Conservation (phyloP, 2,113 vertebrate genomes). For the Trogon surrucura region DNA sequence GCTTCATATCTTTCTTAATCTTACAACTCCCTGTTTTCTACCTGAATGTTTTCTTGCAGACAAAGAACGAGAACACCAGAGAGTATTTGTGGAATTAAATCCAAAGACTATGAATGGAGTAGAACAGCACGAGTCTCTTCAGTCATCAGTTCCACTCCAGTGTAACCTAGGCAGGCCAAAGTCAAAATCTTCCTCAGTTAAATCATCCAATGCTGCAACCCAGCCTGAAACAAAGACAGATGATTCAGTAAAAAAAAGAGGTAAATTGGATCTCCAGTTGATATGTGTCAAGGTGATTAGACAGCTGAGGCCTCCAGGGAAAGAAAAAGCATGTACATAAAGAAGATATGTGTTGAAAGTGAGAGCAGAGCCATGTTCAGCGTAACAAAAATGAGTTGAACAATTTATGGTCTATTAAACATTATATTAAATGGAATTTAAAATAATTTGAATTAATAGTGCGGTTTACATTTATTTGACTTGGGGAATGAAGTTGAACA, state of each 20-base stretch:
- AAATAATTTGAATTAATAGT: background rate
- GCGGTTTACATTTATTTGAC: background rate
- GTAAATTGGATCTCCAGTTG: constrained; percentile 61
- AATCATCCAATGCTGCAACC: constrained; percentile 44
- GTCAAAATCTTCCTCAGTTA: constrained; percentile 73
- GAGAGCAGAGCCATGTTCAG: background rate
- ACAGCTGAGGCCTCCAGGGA: background rate
- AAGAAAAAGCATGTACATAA: background rate
- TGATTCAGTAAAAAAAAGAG: constrained; percentile 80
- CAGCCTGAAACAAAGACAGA: constrained; percentile 73
- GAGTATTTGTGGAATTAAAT: constrained; percentile 63
- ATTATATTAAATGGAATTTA: background rate
- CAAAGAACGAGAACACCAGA: constrained; percentile 70
- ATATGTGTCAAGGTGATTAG: background rate
- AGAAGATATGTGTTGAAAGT: background rate
- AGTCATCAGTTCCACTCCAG: constrained; percentile 69
- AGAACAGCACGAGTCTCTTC: constrained; percentile 65
- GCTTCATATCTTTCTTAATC: background rate
- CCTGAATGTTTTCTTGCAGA: constrained; percentile 71
- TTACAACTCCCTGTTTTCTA: background rate
- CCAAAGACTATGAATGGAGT: constrained; percentile 65
- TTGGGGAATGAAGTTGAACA: background rate
- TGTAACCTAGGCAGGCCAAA: constrained; percentile 72
- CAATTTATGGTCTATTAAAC: background rate
- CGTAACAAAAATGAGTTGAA: background rate